phyloP scores from a whole-genome alignment of 2,797 vertebrate species.

The Gymnoscopelus braueri region DNA sequence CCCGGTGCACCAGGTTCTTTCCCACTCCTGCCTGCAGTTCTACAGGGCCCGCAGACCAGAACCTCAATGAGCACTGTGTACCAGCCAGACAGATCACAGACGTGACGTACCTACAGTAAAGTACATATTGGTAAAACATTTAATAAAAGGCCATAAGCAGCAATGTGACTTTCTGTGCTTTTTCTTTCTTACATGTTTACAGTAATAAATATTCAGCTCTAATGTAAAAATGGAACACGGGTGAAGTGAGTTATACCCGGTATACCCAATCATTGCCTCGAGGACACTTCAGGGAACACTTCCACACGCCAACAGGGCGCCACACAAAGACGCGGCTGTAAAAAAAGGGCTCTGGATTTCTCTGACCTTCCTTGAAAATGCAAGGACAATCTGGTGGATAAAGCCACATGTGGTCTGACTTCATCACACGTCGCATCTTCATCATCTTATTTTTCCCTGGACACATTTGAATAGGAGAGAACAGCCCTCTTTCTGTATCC shows the following conservation, averaged over 20 bases:
- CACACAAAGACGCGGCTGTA: conserved; percentile 25
- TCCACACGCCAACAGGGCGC: conserved; percentile 39
- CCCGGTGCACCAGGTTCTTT: neutral
- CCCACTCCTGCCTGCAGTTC: conserved; percentile 1
- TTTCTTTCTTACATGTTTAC: too few relatives aligned
- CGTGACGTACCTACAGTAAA: conserved; percentile 19
- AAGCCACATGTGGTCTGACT: conserved; percentile 2
- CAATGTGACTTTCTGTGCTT: neutral
- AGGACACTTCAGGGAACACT: conserved; percentile 36
- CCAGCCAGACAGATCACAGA: conserved; percentile 15
- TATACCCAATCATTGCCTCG: conserved; percentile 21
- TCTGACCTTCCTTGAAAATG: conserved; percentile 8
- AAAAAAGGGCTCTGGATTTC: conserved; percentile 25
- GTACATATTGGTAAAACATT: neutral
- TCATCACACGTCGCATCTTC: conserved; percentile 8
- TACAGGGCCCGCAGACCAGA: conserved; percentile 15
- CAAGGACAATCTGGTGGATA: conserved; percentile 31
- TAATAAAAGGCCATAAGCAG: conserved; percentile 7
- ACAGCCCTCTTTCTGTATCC: conserved; percentile 15
- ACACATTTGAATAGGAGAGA: conserved; percentile 17
- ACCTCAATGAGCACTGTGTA: conserved; percentile 23
- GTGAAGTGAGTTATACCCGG: conserved; percentile 30
- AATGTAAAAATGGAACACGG: conserved; percentile 12
- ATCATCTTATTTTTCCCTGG: neutral
- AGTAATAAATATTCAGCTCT: neutral